A percentile compares a stretch with the other conserved stretches of the same genome.
Evolutionary conservation across 2,888 invertebrate species (phyloP).

Genomic region (Acanthoscelides obtectus): DNA sequence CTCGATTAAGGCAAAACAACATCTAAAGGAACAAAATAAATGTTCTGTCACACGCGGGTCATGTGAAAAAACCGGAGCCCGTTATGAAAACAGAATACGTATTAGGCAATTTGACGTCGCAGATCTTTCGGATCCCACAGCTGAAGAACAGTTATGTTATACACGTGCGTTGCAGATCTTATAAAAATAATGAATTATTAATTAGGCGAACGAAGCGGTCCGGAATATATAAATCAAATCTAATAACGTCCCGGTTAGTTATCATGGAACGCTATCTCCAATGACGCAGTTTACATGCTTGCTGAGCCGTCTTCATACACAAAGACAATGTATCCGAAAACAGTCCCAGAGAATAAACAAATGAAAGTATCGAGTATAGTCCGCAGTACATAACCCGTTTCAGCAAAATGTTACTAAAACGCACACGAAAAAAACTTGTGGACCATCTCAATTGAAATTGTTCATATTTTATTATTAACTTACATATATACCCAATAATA

Average conservation of each 20-base stretch:
- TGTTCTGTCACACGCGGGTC: not conserved
- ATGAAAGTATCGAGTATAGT: too few species aligned
- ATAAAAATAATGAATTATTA: not conserved
- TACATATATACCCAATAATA: too few species aligned
- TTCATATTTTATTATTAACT: too few species aligned
- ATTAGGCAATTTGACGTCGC: not conserved
- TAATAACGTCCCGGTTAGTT: not conserved
- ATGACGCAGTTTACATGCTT: not conserved
- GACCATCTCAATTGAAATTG: too few species aligned
- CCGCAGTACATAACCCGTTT: too few species aligned
- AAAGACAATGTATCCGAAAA: too few species aligned
- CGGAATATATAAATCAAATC: not conserved
- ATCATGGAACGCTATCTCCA: not conserved
- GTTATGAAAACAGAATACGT: not conserved
- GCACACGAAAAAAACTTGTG: too few species aligned
- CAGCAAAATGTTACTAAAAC: too few species aligned
- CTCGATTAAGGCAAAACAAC: too few species aligned
- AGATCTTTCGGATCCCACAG: not conserved
- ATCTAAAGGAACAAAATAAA: too few species aligned
- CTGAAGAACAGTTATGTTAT: not conserved
- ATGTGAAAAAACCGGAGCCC: not conserved
- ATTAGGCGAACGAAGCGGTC: not conserved
- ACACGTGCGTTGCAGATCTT: not conserved
- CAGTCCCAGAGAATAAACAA: too few species aligned
- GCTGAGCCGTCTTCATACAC: not conserved